Percentiles rank a stretch among this genome's conserved stretches.
phyloP scores from a whole-genome alignment of 2,113 vertebrate species.

The Gobius niger region DNA sequence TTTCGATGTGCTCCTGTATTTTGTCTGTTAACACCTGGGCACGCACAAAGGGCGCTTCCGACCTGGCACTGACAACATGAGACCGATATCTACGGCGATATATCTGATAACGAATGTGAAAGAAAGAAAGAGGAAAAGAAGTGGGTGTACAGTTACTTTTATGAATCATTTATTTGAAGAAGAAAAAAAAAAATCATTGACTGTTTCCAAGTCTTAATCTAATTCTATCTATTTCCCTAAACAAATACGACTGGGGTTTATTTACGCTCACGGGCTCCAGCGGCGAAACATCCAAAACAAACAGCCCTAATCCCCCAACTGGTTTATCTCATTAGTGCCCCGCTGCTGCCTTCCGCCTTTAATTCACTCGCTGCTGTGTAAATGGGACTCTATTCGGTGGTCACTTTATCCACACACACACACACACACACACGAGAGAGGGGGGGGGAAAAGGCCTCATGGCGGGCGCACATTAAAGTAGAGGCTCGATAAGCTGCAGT shows the following conservation, averaged over 20 bases:
- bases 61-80: slow-evolving; percentile 76
- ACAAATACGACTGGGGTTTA: slow-evolving; percentile 50
- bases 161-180: not conserved
- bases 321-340: slow-evolving; percentile 73
- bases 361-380: slow-evolving; percentile 65
- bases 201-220: slow-evolving; percentile 1
- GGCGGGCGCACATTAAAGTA: slow-evolving; percentile 64
- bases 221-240: slow-evolving; percentile 13
- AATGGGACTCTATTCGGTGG: slow-evolving; percentile 65
- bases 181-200: not conserved
- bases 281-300: slow-evolving; percentile 73
- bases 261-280: slow-evolving; percentile 50
- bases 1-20: slow-evolving; percentile 69
- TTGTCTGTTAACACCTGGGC: slow-evolving; percentile 79
- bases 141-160: slow-evolving; percentile 3
- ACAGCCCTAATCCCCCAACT: slow-evolving; percentile 68
- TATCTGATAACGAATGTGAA: slow-evolving; percentile 54
- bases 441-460: slow-evolving; percentile 60
- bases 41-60: slow-evolving; percentile 78
- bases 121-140: not conserved
- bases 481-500: slow-evolving; percentile 66
- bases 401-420: slow-evolving; percentile 8
- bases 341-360: slow-evolving; percentile 52
- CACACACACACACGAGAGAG: slow-evolving; percentile 9
- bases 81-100: slow-evolving; percentile 58